These are phyloP conservation scores for Epinotia demarniana DNA, from an alignment of 2,888 invertebrate species.

Conservation along the genomic window DNA sequence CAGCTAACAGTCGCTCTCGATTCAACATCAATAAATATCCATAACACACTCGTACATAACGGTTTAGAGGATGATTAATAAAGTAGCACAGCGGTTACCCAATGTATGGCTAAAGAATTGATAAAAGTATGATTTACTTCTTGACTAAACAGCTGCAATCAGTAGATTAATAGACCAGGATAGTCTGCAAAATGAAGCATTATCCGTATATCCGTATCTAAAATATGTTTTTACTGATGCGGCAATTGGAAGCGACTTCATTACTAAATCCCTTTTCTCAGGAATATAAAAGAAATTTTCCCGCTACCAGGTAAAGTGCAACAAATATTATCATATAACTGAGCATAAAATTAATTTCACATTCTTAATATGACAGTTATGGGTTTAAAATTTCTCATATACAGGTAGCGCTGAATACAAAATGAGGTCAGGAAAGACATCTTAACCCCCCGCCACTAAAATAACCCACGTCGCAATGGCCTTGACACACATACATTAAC, in stretches of 20 bases:
- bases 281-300: too few species aligned
- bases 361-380: neutral
- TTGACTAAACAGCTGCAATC: too few species aligned
- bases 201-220: too few species aligned
- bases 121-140: constrained; percentile 7
- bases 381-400: constrained; percentile 36
- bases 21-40: constrained; percentile 16
- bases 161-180: too few species aligned
- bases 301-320: too few species aligned
- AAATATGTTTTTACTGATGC: too few species aligned
- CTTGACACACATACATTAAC: constrained; percentile 47
- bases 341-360: neutral
- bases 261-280: too few species aligned
- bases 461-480: constrained; percentile 45
- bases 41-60: neutral
- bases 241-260: too few species aligned
- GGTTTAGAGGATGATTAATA: constrained; percentile 1
- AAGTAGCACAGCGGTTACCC: neutral
- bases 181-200: too few species aligned
- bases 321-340: too few species aligned
- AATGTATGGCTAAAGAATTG: neutral
- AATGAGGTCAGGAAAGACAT: constrained; percentile 51
- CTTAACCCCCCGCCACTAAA: constrained; percentile 32
- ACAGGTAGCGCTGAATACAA: constrained; percentile 56
- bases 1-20: constrained; percentile 7